Evolutionary conservation across 2,797 vertebrate species (phyloP), one percentile per base, ranked within the genome.

Genomic region (Knipowitschia caucasica): DNA sequence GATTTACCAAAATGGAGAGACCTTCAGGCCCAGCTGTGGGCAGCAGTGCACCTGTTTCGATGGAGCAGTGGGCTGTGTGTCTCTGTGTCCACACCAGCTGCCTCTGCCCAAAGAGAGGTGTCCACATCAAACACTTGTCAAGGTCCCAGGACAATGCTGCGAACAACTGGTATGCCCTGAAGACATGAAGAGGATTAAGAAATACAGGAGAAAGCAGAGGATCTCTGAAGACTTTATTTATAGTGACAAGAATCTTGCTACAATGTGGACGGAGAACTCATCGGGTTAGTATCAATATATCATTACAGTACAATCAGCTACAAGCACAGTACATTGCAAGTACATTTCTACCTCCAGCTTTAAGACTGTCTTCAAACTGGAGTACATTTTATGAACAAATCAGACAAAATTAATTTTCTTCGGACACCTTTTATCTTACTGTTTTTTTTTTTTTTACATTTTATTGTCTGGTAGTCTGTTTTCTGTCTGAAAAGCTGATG

Each of bases 1-100:
- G 79, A 95, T 96, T 67, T 93, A 94, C 83, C 94, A 96, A 82
- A 94, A 95, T 0, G 93, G 94, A 2, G 94, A 96, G 60, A 93
- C 90, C 71, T 96, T 96, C 76, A 91, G 89, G 72, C 92, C 93
- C 10, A 94, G 94, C 82, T 96, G 94, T 83, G 94, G 94, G 79
- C 93, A 96, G 79, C 94, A 94, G 90, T 96, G 94, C 82, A 94
- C 93, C 20, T 96, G 94, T 70, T 91, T 94, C 31, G 92, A 96
- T 12, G 93, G 93, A 17, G 92, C 92, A 0, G 92, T 96, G 7
- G 92, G 93, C 34, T 96, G 94, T 56, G 82, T 92, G 60, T 93
- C 93, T 1, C 88, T 96, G 52, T 96, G 94, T 72, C 92, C 92
- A 0, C 92, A 86, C 23, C 90, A 94, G 62, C 85, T 96, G 43